Evolutionary conservation across 2,888 invertebrate species (phyloP).

Genomic region (Mermis nigrescens): DNA sequence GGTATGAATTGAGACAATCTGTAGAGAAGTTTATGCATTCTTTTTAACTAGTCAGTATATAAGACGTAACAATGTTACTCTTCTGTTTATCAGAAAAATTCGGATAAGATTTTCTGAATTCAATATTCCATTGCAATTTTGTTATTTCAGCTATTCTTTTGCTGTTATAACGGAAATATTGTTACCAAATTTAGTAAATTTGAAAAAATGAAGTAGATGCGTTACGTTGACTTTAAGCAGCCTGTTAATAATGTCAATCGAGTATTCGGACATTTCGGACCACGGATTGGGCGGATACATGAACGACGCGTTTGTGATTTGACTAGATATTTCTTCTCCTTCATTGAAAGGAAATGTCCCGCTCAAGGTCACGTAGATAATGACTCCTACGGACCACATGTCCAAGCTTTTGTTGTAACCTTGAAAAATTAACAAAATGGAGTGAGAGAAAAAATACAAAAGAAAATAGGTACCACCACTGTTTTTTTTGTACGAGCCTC

Average conservation of each 20-base stretch:
- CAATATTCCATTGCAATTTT: no score
- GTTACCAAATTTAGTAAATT: no score
- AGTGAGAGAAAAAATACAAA: not conserved
- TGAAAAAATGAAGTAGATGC: constrained; percentile 20
- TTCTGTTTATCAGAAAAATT: no score
- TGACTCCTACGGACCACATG: constrained; percentile 99
- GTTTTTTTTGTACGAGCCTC: no score
- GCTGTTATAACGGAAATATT: no score
- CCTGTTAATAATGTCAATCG: constrained; percentile 89
- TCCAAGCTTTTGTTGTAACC: constrained; percentile 89
- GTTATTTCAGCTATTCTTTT: no score
- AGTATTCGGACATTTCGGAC: constrained; percentile 79
- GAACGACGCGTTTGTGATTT: constrained; percentile 97
- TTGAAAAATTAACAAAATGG: constrained; percentile 5
- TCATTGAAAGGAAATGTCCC: constrained; percentile 99
- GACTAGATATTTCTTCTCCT: constrained; percentile 94
- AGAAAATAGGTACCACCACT: no score
- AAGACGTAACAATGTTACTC: no score
- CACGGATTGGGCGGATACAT: constrained; percentile 98
- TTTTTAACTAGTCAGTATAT: no score
- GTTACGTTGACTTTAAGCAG: constrained; percentile 57
- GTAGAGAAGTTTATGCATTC: no score
- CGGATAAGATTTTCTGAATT: no score
- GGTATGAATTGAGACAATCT: no score
- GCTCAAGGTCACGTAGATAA: constrained; percentile 79